Evolutionary conservation across 1,140 invertebrate species (phyloP).

Genomic region (Solen grandis): DNA sequence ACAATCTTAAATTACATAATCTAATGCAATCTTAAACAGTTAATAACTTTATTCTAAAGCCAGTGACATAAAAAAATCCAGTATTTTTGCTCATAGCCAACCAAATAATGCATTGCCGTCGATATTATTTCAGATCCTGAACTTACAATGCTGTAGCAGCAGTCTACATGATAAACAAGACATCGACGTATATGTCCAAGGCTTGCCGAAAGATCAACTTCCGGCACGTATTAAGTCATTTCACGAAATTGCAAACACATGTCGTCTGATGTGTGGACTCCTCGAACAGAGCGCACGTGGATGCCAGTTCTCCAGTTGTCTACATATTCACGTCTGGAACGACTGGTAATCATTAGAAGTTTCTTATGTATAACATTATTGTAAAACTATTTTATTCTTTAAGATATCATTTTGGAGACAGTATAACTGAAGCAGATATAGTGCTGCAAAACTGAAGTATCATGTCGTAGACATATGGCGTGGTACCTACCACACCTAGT

Average conservation of each 20-base stretch:
- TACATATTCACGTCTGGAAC: constrained; percentile 52
- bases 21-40: neutral
- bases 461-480: no score
- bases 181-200: constrained; percentile 16
- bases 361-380: no score
- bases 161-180: neutral
- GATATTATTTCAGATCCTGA: constrained; percentile 9
- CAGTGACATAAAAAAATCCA: no score
- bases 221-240: neutral
- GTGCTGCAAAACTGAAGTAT: no score
- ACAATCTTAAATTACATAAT: neutral
- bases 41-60: neutral
- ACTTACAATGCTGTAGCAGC: neutral
- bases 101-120: no score
- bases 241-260: neutral
- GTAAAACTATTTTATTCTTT: no score
- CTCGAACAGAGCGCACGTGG: neutral
- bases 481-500: no score
- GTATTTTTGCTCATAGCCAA: no score
- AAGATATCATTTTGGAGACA: no score
- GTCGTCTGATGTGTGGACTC: neutral
- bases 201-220: neutral
- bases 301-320: neutral
- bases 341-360: no score
- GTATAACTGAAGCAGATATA: no score